A percentile compares a stretch with the other conserved stretches of the same genome.
Conservation (phyloP, 2,113 vertebrate species). For the Notarius quadriscutis region DNA sequence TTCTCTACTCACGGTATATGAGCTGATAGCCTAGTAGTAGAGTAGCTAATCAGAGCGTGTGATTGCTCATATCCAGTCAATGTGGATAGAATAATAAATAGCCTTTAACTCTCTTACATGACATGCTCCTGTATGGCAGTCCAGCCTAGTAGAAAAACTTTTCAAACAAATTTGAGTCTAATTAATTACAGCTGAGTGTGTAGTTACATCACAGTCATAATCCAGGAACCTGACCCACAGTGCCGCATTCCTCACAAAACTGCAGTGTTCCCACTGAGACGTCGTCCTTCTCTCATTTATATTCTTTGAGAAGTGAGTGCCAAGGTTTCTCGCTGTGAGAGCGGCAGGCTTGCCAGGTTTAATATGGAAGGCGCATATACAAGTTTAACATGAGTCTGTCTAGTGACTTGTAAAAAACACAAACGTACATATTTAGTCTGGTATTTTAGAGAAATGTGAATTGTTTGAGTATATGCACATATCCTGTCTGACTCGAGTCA, state of each 20-base stretch:
- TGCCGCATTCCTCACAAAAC: neutral
- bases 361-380: neutral
- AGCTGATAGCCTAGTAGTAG: too few relatives aligned
- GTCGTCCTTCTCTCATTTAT: slow-evolving; percentile 11
- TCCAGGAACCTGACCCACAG: slow-evolving; percentile 5
- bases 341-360: neutral
- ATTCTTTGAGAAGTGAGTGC: neutral
- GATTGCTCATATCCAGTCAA: too few relatives aligned
- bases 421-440: neutral
- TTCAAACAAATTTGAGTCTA: neutral
- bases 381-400: neutral
- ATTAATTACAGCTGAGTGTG: neutral
- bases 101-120: neutral
- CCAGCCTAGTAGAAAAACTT: neutral
- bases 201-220: neutral
- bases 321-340: neutral
- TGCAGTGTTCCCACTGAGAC: neutral
- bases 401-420: neutral
- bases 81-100: too few relatives aligned
- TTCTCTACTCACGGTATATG: too few relatives aligned
- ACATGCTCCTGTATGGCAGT: neutral
- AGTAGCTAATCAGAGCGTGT: too few relatives aligned
- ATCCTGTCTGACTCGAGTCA: neutral
- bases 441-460: neutral
- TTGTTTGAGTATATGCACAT: neutral